Evolutionary conservation across 37 sponge, comb jelly and placozoan species (phyloP).

Genomic region (Axinella damicornis): DNA sequence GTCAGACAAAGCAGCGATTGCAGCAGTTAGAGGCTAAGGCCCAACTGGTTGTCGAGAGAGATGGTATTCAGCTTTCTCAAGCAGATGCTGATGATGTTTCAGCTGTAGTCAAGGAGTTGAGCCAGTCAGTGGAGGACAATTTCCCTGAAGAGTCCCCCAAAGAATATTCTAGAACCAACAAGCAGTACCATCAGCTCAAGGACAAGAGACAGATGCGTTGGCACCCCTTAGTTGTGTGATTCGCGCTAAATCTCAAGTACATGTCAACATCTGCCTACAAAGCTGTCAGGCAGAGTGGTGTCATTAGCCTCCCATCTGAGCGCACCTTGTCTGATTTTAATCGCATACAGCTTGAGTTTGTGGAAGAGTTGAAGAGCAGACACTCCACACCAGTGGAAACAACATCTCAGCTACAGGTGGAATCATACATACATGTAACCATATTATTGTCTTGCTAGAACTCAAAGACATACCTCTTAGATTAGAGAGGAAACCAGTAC

Average conservation of each 20-base stretch:
- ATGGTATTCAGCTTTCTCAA: not conserved
- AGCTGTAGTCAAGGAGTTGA: not conserved
- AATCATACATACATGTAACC: too few species aligned
- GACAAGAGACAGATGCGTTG: conserved; percentile 23
- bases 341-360: not conserved
- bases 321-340: conserved; percentile 8
- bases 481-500: too few species aligned
- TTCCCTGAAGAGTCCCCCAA: not conserved
- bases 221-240: not conserved
- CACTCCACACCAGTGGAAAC: too few species aligned
- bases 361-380: not conserved
- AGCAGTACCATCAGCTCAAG: conserved; percentile 6
- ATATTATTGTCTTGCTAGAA: too few species aligned
- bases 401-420: too few species aligned
- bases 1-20: not conserved
- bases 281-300: not conserved
- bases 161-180: too few species aligned
- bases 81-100: not conserved
- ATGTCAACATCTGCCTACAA: not conserved
- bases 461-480: too few species aligned
- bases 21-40: not conserved
- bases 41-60: not conserved
- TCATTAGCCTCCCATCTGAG: conserved; percentile 8
- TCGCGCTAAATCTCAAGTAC: not conserved
- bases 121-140: not conserved